Evolutionary conservation across 1,140 invertebrate species (phyloP), one percentile per base, ranked within the genome.

Genomic region (Heterodera carotae): DNA sequence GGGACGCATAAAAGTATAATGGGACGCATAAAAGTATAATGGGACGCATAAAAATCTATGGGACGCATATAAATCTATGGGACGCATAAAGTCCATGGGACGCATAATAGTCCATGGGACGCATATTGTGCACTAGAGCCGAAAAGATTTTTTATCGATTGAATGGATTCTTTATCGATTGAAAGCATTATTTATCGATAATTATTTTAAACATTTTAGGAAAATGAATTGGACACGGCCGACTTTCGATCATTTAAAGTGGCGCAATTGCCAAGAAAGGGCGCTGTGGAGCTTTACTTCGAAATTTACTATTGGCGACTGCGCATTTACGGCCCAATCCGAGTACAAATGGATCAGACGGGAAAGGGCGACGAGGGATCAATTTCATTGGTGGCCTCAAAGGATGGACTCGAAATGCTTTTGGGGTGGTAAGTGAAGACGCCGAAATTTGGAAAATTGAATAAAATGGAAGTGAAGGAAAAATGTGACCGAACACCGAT

Each of bases 381-480:
- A 56, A 56, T 56, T 22, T 56, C 48, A 22, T 22, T 56, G 48
- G 48, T 56, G 48, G 48, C 48, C 0, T 56, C 48, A 18, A 56
- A 56, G 48, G 48, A 56, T 18, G 48, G 48, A 22, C 22, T 56
- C 12, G 48, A 56, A 22, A 56, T 56, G 48, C 5, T 56, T 56
- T 56, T 56, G 48, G 48, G 48, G 22, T 56, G 48, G 48, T 56
- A 56, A 56, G 48, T 22, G 48, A 22, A 22, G 15, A 22, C 15
- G 5, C 22, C 48, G 12, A 56, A 56, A 22, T 22, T 56, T 56
- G 12, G 6, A 10, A 6, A 66, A 66, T 31, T 1, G 29, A 1
- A 29, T 15, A 66, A 66, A 66, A 66, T 31, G 62, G 29, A 31
- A 66, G 29, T 66, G 8, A 29, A 66, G 62, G 62, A 66, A 66